Percentiles rank a stretch among this genome's conserved stretches.
Conservation (phyloP, 2,797 vertebrate genomes). For the Chromis chromis region DNA sequence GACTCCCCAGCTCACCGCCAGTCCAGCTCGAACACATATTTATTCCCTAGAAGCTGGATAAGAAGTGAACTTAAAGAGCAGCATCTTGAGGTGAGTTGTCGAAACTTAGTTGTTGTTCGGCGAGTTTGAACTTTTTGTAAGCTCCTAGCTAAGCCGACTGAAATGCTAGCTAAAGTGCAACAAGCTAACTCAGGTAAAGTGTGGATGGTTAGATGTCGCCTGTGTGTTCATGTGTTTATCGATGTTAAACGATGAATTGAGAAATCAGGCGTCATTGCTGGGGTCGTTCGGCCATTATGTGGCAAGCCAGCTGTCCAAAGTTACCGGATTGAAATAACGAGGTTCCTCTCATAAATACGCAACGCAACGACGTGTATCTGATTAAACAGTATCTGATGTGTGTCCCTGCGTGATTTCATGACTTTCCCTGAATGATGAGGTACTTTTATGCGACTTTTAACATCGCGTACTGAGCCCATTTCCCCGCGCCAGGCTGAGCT, state of each 20-base stretch:
- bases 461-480: slow-evolving; percentile 60
- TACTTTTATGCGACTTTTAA: slow-evolving; percentile 52
- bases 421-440: accelerated
- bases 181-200: neutral
- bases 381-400: neutral
- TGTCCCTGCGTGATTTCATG: accelerated
- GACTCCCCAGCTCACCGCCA: neutral
- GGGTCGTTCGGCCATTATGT: slow-evolving; percentile 72
- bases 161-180: slow-evolving; percentile 6
- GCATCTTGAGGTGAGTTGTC: slow-evolving; percentile 73
- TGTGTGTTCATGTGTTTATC: neutral
- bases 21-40: neutral
- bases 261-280: slow-evolving; percentile 28
- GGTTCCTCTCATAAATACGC: neutral
- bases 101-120: neutral
- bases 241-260: neutral
- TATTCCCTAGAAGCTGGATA: neutral
- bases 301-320: slow-evolving; percentile 59
- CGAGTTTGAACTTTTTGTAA: neutral
- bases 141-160: slow-evolving; percentile 1
- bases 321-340: slow-evolving; percentile 35
- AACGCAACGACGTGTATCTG: accelerated
- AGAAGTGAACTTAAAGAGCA: slow-evolving; percentile 71
- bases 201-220: accelerated
- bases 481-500: slow-evolving; percentile 69